Evolutionary conservation across 2,113 vertebrate genomes (phyloP).

Genomic region (Pogonocichla stellata): DNA sequence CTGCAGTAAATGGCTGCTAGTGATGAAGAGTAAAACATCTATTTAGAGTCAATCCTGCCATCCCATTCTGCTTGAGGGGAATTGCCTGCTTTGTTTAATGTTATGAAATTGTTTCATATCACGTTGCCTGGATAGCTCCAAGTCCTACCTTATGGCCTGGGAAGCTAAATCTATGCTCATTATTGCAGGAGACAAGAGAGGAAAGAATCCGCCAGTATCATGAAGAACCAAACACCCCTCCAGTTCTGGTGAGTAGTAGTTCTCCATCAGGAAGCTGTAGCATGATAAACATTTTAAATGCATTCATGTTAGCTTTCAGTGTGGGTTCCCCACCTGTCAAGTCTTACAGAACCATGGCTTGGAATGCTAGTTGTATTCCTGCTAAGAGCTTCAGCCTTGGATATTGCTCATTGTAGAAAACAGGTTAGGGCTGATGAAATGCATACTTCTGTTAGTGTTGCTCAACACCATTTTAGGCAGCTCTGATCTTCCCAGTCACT

Average conservation of each 20-base stretch:
- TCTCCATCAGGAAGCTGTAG: neutral
- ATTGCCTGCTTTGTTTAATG: neutral
- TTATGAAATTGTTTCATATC: neutral
- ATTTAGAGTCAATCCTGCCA: neutral
- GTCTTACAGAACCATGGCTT: neutral
- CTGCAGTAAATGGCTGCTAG: neutral
- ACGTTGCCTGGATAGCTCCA: neutral
- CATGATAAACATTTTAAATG: neutral
- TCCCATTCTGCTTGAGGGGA: neutral
- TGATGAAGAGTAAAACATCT: neutral
- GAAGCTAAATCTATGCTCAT: neutral
- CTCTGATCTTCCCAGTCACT: neutral
- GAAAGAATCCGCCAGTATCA: slow-evolving; percentile 86
- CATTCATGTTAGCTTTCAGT: neutral
- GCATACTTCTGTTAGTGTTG: neutral
- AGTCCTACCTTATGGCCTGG: neutral
- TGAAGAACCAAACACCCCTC: slow-evolving; percentile 79
- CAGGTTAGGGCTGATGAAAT: neutral
- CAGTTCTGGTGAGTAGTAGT: slow-evolving; percentile 77
- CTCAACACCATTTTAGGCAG: neutral
- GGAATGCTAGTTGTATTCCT: neutral
- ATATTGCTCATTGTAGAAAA: neutral
- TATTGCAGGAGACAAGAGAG: slow-evolving; percentile 83
- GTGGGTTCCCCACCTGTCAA: neutral
- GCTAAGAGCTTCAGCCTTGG: neutral